These are phyloP conservation scores for Esox masquinongy DNA, from an alignment of 2,797 vertebrate genomes.

Conservation along the genomic window DNA sequence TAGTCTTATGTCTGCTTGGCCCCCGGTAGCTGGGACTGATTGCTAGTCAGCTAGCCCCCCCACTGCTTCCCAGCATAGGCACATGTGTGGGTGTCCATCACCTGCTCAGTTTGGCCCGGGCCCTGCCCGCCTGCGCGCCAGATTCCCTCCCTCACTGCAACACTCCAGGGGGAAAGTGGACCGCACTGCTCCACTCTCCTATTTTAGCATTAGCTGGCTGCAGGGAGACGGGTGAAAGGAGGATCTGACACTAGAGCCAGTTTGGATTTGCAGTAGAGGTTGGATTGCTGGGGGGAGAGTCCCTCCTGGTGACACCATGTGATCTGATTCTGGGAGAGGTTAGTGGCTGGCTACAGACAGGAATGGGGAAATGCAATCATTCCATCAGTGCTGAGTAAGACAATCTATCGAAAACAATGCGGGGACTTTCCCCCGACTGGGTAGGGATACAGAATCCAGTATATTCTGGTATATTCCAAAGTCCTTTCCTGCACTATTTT, in stretches of 20 bases:
- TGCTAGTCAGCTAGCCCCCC: slow-evolving; percentile 26
- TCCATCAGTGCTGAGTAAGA: slow-evolving; percentile 15
- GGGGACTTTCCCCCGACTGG: slow-evolving; percentile 7
- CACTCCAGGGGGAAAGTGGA: slow-evolving; percentile 51
- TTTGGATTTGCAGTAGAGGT: slow-evolving; percentile 37
- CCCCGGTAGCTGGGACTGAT: slow-evolving; percentile 30
- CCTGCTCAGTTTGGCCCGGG: slow-evolving; percentile 45
- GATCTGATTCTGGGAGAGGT: slow-evolving; percentile 47
- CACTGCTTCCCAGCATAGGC: slow-evolving; percentile 36
- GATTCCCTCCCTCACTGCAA: slow-evolving; percentile 18
- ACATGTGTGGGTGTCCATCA: slow-evolving; percentile 76
- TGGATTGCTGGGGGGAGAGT: slow-evolving; percentile 41
- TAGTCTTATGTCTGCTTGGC: not conserved
- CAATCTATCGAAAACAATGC: slow-evolving; percentile 9
- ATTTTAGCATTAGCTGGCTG: slow-evolving; percentile 62
- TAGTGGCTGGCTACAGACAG: slow-evolving; percentile 52
- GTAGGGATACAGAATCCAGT: not conserved
- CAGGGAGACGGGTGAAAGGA: slow-evolving; percentile 14
- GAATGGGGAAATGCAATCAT: slow-evolving; percentile 50
- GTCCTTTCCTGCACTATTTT: not conserved
- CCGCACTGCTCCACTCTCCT: slow-evolving; percentile 48
- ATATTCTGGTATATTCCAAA: not conserved
- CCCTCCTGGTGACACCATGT: slow-evolving; percentile 26
- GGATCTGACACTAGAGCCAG: slow-evolving; percentile 40
- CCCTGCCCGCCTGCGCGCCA: slow-evolving; percentile 39